Conservation (phyloP, 2,113 vertebrate species). For the Cynocephalus volans region DNA sequence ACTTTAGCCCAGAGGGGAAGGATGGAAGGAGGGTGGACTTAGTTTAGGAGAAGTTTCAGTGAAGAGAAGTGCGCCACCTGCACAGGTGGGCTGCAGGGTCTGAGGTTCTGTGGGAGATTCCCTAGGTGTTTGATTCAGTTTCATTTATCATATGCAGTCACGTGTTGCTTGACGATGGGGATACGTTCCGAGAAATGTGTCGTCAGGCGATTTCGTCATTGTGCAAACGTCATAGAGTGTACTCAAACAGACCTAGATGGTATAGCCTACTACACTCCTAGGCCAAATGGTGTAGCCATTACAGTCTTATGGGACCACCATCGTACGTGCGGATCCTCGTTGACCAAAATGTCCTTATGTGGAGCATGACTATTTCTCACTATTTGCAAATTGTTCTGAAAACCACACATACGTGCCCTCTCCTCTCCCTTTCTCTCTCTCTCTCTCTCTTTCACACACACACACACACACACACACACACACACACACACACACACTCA, state of each 20-base stretch:
- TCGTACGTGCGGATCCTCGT: too few relatives aligned
- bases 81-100: not conserved
- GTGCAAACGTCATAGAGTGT: too few relatives aligned
- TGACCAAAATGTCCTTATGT: too few relatives aligned
- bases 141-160: not conserved
- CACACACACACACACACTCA: not conserved
- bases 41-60: not conserved
- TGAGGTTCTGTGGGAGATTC: not conserved
- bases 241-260: too few relatives aligned
- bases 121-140: not conserved
- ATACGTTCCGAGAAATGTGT: too few relatives aligned
- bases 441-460: too few relatives aligned
- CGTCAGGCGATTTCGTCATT: too few relatives aligned
- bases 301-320: too few relatives aligned
- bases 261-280: too few relatives aligned
- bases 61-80: too few relatives aligned
- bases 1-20: not conserved
- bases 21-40: not conserved
- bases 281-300: too few relatives aligned
- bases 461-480: not conserved
- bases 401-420: not conserved
- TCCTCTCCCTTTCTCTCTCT: not conserved
- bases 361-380: not conserved
- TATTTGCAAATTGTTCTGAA: not conserved
- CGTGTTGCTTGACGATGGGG: too few relatives aligned